These are phyloP conservation scores for Glyptemys insculpta DNA, from an alignment of 2,797 vertebrate species.

Conservation along the genomic window DNA sequence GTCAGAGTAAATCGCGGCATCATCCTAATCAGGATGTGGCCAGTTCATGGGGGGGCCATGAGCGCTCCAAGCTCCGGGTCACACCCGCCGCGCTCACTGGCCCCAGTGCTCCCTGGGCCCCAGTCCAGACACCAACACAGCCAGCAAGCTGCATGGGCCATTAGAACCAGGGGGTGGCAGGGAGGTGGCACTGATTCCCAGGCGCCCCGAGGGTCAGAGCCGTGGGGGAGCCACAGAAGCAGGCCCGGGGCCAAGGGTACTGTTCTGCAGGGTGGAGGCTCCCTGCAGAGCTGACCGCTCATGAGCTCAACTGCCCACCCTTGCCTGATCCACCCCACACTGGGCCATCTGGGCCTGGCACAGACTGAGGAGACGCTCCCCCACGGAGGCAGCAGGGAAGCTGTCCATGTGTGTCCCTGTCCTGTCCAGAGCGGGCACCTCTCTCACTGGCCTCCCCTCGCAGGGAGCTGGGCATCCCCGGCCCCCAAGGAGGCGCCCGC, in stretches of 20 bases:
- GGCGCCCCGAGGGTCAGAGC: background rate
- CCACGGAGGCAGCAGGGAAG: background rate
- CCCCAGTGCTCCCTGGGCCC: background rate
- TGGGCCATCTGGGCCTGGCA: background rate
- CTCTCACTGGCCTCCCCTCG: fast-evolving
- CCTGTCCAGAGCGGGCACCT: background rate
- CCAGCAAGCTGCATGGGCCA: background rate
- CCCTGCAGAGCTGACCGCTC: too few species aligned
- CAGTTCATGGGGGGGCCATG: background rate
- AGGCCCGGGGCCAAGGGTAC: background rate
- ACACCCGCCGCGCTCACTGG: background rate
- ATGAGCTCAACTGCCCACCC: background rate
- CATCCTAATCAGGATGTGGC: background rate
- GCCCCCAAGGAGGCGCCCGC: background rate
- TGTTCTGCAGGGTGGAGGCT: background rate
- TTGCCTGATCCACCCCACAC: background rate
- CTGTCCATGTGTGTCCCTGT: background rate
- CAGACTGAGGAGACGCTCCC: background rate
- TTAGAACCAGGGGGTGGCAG: background rate
- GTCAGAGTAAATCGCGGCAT: background rate
- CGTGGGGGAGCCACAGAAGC: background rate
- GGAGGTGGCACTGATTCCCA: background rate
- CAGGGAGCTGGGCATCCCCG: background rate
- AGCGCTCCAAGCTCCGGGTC: background rate
- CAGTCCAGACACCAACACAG: background rate